Evolutionary conservation across 2,113 vertebrate genomes (phyloP), one percentile per base, ranked within the genome.

Genomic region (Eupsittula cactorum): DNA sequence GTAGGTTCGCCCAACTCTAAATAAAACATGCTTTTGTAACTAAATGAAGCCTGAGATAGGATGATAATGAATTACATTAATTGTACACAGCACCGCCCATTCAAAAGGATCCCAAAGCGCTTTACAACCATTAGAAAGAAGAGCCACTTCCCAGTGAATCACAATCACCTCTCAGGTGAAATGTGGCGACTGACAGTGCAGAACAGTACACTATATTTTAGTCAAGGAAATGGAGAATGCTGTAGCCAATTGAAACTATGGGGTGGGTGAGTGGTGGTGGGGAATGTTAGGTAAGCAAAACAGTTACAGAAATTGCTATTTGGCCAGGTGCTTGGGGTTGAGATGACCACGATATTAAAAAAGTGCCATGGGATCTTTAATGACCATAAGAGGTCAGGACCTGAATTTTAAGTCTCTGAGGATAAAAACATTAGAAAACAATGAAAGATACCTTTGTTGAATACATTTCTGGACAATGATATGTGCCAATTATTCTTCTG

Each of bases 401-500:
- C 95, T 97, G 60, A 91, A 79, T 92, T 92, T 92, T 96, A 97
- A 70, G 47, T 76, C 77, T 95, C 96, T 97, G 93, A 97, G 92
- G 94, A 95, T 96, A 97, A 96, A 94, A 97, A 92, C 28, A 97
- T 97, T 96, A 97, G 92, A 97, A 97, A 97, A 97, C 95, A 96
- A 94, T 95, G 96, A 97, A 97, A 97, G 93, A 97, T 97, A 97
- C 97, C 97, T 97, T 97, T 97, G 97, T 97, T 97, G 97, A 97
- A 97, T 97, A 97, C 97, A 97, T 97, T 97, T 97, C 97, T 97
- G 97, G 97, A 97, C 97, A 97, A 97, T 97, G 97, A 97, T 97
- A 97, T 97, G 97, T 97, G 97, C 97, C 97, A 97, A 97, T 97
- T 97, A 97, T 97, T 97, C 97, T 97, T 97, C 97, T 97, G 97